Evolutionary conservation across 2,888 invertebrate genomes (phyloP), one percentile per base, ranked within the genome.

Genomic region (Nezara viridula): DNA sequence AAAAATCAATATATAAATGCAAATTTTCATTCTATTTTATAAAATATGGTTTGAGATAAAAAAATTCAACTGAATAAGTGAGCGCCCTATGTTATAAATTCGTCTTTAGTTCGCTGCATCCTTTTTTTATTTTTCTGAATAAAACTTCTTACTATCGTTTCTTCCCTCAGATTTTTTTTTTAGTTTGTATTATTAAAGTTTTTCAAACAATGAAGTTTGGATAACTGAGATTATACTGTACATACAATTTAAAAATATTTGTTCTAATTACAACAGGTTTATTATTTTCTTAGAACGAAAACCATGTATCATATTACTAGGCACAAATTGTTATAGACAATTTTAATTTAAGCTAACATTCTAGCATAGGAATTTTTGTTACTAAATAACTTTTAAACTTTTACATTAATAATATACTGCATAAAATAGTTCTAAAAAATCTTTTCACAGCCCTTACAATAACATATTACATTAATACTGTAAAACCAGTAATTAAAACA

Each of bases 371-470:
- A 52, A 52, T 52, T 24, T 24, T n/a, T 55, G 7, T 55, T 55
- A 55, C 9, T 55, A 7, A n/a, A 24, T 55, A 55, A 55, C 12
- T 2, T 12, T 27, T 60, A 27, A 55, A 50, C 19, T 10, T n/a
- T 55, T 2, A 2, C 27, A 60, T 60, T 60, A 60, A 60, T 60
- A 60, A 60, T 60, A 60, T 60, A 60, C 2, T 27, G 14, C 14
- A 60, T 3, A 60, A 60, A 27, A 60, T 60, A 55, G 60, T 14
- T 27, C 27, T 60, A 60, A 60, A 60, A 27, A 60, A 60, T 60
- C 27, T 60, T 60, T 60, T 60, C 60, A 60, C 60, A 60, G 60
- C 60, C 60, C 27, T 60, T 27, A 60, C n/a, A 52, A 52, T 52
- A 52, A 52, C 52, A n/a, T 27, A 60, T 60, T 27, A 60, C 27